Conservation (phyloP, 2,888 invertebrate species). For the Cantharis flavilabris region DNA sequence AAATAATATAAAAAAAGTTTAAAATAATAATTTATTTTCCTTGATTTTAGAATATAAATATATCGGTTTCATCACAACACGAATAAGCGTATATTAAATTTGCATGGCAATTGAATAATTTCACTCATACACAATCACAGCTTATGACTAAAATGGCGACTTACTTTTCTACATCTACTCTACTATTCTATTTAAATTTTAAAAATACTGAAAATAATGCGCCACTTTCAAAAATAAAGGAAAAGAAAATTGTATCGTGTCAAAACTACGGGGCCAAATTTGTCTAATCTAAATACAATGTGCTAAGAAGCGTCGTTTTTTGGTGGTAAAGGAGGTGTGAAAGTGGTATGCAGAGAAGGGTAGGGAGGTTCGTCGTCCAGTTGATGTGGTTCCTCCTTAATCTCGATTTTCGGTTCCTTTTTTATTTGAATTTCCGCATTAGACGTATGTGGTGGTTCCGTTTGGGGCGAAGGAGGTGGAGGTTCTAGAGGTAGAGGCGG, state of each 20-base stretch:
- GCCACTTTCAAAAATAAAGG: not conserved
- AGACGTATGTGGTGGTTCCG: slow-evolving; percentile 56
- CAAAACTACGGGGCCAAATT: not conserved
- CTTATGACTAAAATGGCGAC: not conserved
- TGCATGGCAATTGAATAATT: not conserved
- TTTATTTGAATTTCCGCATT: not conserved
- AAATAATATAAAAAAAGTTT: not conserved
- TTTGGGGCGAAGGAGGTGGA: slow-evolving; percentile 66
- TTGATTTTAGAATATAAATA: not conserved
- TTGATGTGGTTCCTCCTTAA: not conserved
- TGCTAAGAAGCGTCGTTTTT: not conserved
- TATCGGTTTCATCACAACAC: not conserved
- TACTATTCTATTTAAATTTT: not conserved
- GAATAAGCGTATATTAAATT: not conserved
- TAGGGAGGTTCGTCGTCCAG: not conserved
- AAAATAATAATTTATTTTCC: not conserved
- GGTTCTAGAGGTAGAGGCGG: slow-evolving; percentile 64
- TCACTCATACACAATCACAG: slow-evolving; percentile 1
- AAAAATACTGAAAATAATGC: not conserved
- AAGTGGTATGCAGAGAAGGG: not conserved
- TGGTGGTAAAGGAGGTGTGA: not conserved
- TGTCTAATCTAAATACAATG: not conserved
- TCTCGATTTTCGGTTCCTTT: not conserved
- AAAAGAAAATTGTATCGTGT: not conserved
- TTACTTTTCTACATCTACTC: not conserved